Base-by-base conservation (phyloP, 2,113 vertebrate genomes). In the Sorex fumeus region DNA sequence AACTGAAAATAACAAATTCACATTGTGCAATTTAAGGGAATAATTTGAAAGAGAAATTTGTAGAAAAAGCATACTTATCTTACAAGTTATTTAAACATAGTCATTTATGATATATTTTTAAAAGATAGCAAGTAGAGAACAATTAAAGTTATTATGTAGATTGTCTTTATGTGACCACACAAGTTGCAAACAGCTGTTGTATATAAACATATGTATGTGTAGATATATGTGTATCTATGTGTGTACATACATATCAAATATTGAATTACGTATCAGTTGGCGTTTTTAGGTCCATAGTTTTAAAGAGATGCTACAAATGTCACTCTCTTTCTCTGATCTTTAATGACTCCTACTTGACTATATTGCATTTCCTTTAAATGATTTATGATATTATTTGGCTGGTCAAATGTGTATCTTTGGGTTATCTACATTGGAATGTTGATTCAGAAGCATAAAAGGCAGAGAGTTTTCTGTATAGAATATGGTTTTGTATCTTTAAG, bases 31-130 rank as follows among this genome's bases (percentile, higher is more conserved):
- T 60, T 60, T 40, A 15, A 91, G 60, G 0, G 78, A 34, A 79
- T 0, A 11, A 43, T 43, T 57, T 82, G 8, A 43, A n/a, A 70
- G 13, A 77, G 2, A 92, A n/a, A 83, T 34, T 57, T 91, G 36
- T 15, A 72, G 88, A 21, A 21, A 70, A 10, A 60, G 40, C 1
- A 72, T 23, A 80, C 66, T 87, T 43, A 60, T 71, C 13, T 57
- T 32, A 45, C 19, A 91, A 66, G 6, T 25, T 62, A 71, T 67
- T 86, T 70, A 80, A 75, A 78, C 21, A 40, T 30, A 87, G 83
- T 57, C 10, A 47, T 1, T 66, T 83, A 36, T 79, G 67, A 85
- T 79, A 2, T 84, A 13, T 36, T 72, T 69, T 71, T 45, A 30
- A 94, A 34, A 28, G 50, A n/a, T 57, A 9, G 4, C 32, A 74